Evolutionary conservation across 37 sponge, comb jelly and placozoan genomes (phyloP), one percentile per base, ranked within the genome.

Genomic region (Aplysina aerophoba): DNA sequence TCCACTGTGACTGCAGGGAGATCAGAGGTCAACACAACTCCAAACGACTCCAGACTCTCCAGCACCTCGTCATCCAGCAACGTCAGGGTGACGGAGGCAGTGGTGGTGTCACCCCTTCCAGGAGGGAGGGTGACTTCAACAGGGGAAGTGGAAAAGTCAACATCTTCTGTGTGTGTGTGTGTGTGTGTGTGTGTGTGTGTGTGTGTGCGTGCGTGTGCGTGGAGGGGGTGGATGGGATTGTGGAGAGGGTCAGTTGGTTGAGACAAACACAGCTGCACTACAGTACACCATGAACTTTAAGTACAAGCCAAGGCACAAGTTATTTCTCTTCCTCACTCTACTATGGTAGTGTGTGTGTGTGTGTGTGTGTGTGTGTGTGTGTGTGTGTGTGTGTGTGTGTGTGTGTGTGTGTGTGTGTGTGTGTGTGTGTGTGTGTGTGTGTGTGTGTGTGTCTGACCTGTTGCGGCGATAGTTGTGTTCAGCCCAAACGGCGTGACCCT

Each of bases 31-130:
- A 75, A 36, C 40, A 31, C 1, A 4, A 40, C 44, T 14, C 78
- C 78, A 11, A 75, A 75, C 4, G 78, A 75, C 25, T 75, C 78
- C 54, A 44, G 16, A 13, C n/a, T 21, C 78, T 75, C 78, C 37
- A 36, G 41, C 21, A 75, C 25, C 0, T 40, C 22, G 54, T 75
- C 78, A 75, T 75, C 37, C 21, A 50, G 2, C 20, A 75, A 1
- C 35, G 4, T 1, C 33, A 69, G 71, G 19, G 71, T 16, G 6
- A 27, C 17, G 2, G 71, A 69, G 34, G 35, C 30, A 11, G 34
- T 35, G 35, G 34, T 69, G 33, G 28, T 30, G 27, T 30, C 71
- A 28, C 71, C 34, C 1, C 28, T 1, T 17, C 34, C 71, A 30
- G 71, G 71, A 11, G 71, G 34, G 17, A 69, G 11, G 4, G 34